A percentile compares a stretch with the other conserved stretches of the same genome.
Evolutionary conservation across 2,888 invertebrate species (phyloP).

Genomic region (Saturnia japonica): DNA sequence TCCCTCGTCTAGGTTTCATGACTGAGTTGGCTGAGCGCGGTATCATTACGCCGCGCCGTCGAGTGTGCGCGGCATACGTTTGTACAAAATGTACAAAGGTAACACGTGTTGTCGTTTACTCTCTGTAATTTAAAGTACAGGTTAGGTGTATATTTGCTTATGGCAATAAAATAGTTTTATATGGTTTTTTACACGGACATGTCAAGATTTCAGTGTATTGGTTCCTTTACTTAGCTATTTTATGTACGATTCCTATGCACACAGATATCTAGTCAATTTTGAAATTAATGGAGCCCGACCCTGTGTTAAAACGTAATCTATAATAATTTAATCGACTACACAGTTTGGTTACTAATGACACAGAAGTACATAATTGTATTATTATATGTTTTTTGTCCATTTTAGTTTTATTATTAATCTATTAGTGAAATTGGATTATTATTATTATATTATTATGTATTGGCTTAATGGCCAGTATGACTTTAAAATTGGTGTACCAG

Average conservation of each 20-base stretch:
- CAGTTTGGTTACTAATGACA: conserved; percentile 63
- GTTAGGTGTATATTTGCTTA: conserved; percentile 70
- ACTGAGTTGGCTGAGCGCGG: conserved; percentile 69
- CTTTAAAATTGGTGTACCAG: conserved; percentile 56
- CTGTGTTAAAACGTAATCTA: conserved; percentile 61
- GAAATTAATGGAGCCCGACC: conserved; percentile 76
- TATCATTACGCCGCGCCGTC: conserved; percentile 51
- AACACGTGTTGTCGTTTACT: conserved; percentile 72
- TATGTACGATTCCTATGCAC: conserved; percentile 80
- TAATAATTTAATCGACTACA: conserved; percentile 59
- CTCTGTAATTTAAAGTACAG: conserved; percentile 76
- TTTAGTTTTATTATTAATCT: conserved; percentile 65
- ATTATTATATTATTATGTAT: conserved; percentile 37
- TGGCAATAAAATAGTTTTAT: conserved; percentile 70
- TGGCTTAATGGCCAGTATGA: conserved; percentile 70
- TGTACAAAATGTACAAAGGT: conserved; percentile 78
- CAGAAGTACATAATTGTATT: conserved; percentile 70
- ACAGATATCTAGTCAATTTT: conserved; percentile 82
- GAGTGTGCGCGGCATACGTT: conserved; percentile 54
- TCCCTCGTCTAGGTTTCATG: conserved; percentile 56
- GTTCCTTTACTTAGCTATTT: conserved; percentile 80
- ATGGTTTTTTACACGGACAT: conserved; percentile 66
- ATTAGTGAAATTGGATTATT: conserved; percentile 70
- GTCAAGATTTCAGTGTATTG: conserved; percentile 76
- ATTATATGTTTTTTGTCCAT: conserved; percentile 69